Percentiles rank a stretch among this genome's conserved stretches.
Conservation (phyloP, 2,113 vertebrate genomes). For the Caracal caracal region DNA sequence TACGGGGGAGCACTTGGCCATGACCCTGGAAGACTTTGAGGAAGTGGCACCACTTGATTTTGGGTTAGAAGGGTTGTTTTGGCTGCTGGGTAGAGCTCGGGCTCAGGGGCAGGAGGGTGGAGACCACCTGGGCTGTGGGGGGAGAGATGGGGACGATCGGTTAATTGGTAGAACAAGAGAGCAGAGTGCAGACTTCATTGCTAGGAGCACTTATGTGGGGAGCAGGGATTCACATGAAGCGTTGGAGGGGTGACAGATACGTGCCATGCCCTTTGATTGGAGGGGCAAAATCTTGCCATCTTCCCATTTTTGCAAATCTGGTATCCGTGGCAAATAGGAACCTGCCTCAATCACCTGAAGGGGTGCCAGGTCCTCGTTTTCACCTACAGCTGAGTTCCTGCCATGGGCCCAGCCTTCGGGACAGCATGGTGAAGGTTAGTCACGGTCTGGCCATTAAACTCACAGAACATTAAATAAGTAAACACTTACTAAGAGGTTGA, state of each 20-base stretch:
- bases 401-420: fast-evolving
- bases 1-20: background rate
- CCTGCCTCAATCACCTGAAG: background rate
- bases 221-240: background rate
- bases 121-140: background rate
- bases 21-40: background rate
- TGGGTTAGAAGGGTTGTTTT: background rate
- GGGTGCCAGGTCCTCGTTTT: background rate
- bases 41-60: background rate
- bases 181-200: background rate
- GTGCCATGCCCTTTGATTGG: background rate
- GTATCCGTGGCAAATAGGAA: background rate
- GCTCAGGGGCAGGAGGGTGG: background rate
- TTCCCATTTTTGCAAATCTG: background rate
- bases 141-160: fast-evolving
- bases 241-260: background rate
- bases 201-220: background rate
- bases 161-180: background rate
- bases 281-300: background rate
- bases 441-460: background rate
- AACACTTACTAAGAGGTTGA: background rate
- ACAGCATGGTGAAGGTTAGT: background rate
- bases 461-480: background rate
- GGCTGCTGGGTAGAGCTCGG: background rate
- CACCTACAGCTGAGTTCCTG: background rate